Evolutionary conservation across 2,113 vertebrate species (phyloP), one percentile per base, ranked within the genome.

Genomic region (Trematocara macrostoma): DNA sequence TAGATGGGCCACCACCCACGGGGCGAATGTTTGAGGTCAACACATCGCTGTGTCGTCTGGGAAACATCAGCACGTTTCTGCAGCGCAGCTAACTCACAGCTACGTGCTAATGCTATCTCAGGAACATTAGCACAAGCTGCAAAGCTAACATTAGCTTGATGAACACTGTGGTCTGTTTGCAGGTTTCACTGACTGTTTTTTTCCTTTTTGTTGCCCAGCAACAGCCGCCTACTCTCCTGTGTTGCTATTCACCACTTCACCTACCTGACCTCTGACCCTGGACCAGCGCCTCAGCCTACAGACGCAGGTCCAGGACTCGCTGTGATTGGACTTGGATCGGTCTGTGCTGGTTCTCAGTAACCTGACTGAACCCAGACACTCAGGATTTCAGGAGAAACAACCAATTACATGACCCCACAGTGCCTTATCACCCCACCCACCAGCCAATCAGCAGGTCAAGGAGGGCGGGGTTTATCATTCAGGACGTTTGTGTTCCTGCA

Each of bases 181-280:
- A 34, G 29, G 57, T 61, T 61, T 61, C 15, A 61, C 57, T 61
- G 16, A 61, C 57, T 61, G 57, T 4, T 35, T 61, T 53, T 18
- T 11, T 18, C 57, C 3, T 61, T 7, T 61, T 38, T 64, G 79
- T 67, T 55, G 23, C n/a, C 26, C 42, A 88, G 56, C 31, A 61
- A 71, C 74, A n/a, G 8, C 34, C 89, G 92, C 14, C 90, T 95
- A 87, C 91, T 96, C 84, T 86, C 92, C 78, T 97, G 83, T 95
- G 87, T 71, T 93, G 85, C 88, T 84, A 67, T 84, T 69, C 18
- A 81, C 29, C n/a, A 20, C 51, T 83, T 57, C 29, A 34, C 45
- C 84, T 49, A 31, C 53, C 55, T 31, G 79, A 87, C 74, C 76
- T 16, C 40, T 23, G 59, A 79, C 61, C 81, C 78, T 7, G 26